These are phyloP conservation scores for Orussus abietinus DNA, from an alignment of 1,140 invertebrate genomes.

Conservation along the genomic window DNA sequence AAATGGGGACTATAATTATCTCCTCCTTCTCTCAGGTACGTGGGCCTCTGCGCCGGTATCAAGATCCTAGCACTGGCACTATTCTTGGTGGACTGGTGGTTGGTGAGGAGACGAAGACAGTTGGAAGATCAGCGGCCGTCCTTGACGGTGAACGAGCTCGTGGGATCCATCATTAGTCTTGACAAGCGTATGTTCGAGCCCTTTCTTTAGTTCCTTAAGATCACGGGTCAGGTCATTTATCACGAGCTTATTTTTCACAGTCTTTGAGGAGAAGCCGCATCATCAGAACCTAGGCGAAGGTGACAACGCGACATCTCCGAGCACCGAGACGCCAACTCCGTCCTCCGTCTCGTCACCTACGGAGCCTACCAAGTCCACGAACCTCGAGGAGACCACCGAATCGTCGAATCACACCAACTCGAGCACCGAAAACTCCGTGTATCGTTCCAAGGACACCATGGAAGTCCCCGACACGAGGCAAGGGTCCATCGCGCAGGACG, in stretches of 20 bases:
- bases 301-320: slow-evolving; percentile 28
- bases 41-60: slow-evolving; percentile 85
- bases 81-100: slow-evolving; percentile 85
- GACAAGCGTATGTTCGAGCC: slow-evolving; percentile 65
- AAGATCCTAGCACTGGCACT: slow-evolving; percentile 82
- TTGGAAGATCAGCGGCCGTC: slow-evolving; percentile 67
- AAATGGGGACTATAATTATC: slow-evolving; percentile 7
- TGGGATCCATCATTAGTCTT: slow-evolving; percentile 82
- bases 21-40: slow-evolving; percentile 64
- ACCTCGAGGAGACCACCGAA: slow-evolving; percentile 41
- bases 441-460: slow-evolving; percentile 23
- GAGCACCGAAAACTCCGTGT: slow-evolving; percentile 21
- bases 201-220: slow-evolving; percentile 12
- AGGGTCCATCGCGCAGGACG: slow-evolving; percentile 22
- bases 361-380: slow-evolving; percentile 43
- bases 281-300: slow-evolving; percentile 32
- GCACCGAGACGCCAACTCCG: slow-evolving; percentile 37
- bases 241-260: too few relatives aligned
- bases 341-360: slow-evolving; percentile 46
- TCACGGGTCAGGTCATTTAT: too few relatives aligned
- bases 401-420: slow-evolving; percentile 37
- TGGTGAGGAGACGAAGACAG: slow-evolving; percentile 73
- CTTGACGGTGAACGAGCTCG: slow-evolving; percentile 72
- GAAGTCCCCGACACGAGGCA: slow-evolving; percentile 40
- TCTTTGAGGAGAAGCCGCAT: slow-evolving; percentile 64